phyloP scores from a whole-genome alignment of 2,888 invertebrate species.

The Microctonus hyperodae region DNA sequence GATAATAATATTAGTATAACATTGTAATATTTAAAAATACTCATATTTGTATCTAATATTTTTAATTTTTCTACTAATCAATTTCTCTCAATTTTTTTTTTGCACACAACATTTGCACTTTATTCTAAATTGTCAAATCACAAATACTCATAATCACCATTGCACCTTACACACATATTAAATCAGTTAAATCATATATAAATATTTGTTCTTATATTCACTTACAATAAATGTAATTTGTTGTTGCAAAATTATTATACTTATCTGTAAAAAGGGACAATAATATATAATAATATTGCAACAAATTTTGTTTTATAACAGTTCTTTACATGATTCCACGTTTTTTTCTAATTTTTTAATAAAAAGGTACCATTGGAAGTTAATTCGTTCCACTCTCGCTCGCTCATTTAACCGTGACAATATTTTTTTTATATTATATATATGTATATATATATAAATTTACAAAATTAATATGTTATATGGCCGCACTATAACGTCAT shows the following conservation, averaged over 20 bases:
- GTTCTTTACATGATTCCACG: background rate
- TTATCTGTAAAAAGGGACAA: background rate
- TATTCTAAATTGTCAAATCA: conserved; percentile 57
- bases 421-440: background rate
- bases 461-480: conserved; percentile 26
- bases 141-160: conserved; percentile 51
- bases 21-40: conserved; percentile 32
- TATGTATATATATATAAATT: conserved; percentile 10
- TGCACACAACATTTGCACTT: conserved; percentile 58
- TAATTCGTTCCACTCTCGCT: background rate
- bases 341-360: background rate
- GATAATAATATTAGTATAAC: conserved; percentile 35
- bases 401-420: background rate
- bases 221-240: background rate
- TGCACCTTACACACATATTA: conserved; percentile 43
- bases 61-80: background rate
- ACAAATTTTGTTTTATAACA: background rate
- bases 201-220: conserved; percentile 33
- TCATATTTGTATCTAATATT: background rate
- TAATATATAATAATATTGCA: background rate
- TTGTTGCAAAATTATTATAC: background rate
- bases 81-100: conserved; percentile 29
- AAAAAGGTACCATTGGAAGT: background rate
- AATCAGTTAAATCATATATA: conserved; percentile 38
- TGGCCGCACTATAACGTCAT: conserved; percentile 41